Evolutionary conservation across 2,797 vertebrate genomes (phyloP).

Genomic region (Eleutherodactylus coqui): DNA sequence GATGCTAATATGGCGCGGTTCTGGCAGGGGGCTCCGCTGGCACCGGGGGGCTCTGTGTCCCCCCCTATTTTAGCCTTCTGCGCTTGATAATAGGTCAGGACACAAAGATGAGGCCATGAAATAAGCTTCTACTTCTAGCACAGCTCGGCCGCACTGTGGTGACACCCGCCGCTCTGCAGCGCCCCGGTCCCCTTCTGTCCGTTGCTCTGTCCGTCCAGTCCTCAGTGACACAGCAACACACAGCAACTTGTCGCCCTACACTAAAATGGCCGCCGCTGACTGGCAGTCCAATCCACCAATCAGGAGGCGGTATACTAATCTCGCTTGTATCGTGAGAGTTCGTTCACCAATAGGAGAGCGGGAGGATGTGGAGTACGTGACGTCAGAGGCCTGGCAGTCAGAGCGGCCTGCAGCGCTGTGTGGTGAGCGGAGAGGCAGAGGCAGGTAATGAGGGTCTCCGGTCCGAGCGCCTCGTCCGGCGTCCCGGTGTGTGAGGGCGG

Average conservation of each 20-base stretch:
- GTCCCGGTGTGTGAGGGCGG: too few species aligned
- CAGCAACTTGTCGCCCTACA: background rate
- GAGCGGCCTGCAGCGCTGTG: background rate
- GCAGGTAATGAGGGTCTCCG: background rate
- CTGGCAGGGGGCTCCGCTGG: background rate
- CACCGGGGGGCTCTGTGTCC: background rate
- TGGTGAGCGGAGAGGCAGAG: background rate
- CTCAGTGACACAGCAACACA: slow-evolving; percentile 51
- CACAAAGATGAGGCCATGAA: background rate
- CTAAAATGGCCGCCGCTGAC: slow-evolving; percentile 16
- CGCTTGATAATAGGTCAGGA: background rate
- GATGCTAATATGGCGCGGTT: background rate
- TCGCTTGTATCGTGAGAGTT: background rate
- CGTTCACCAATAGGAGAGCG: background rate
- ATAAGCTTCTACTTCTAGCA: too few species aligned
- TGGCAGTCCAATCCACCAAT: slow-evolving; percentile 8
- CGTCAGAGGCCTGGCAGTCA: slow-evolving; percentile 28
- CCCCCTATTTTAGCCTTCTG: background rate
- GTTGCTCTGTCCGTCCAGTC: background rate
- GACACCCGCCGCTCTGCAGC: too few species aligned
- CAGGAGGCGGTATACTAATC: background rate
- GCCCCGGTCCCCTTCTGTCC: too few species aligned
- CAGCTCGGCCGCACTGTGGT: too few species aligned
- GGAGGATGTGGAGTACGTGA: background rate
- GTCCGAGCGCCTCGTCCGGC: too few species aligned